Base-by-base conservation (phyloP, 2,888 invertebrate genomes). In the Agonopterix heracliana region DNA sequence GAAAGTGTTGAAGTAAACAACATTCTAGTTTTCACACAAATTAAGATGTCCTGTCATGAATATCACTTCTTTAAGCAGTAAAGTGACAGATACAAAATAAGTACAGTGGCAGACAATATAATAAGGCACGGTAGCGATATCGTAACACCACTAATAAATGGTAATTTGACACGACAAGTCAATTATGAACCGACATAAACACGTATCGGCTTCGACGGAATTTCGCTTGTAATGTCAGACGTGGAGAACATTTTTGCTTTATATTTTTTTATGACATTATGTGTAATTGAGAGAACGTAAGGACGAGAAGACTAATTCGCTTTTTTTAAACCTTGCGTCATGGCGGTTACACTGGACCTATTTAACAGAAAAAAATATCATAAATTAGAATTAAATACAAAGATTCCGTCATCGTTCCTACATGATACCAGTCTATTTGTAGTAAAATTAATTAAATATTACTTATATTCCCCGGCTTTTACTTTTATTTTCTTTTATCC, bases 161-260 rank as follows among this genome's bases (percentile, higher is more conserved):
- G 82, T 83, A 81, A 87, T 86, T 84, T 79, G 76, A 80, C 81
- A 82, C 84, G 85, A 85, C 86, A 84, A 79, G 85, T 85, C 85
- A 86, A 86, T 86, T 85, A 85, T 67, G 69, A 74, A 59, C 71
- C 69, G 73, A 83, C 83, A 78, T 81, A 84, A 84, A 81, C 78
- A 76, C 69, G 74, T 72, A 75, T 76, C 63, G 71, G 71, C 71
- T 71, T 79, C 76, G 71, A 68, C 64, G 71, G 76, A 72, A 76
- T 78, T 77, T 80, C 70, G 72, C 71, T 70, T 66, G 71, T 74
- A 74, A 74, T 72, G 63, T 51, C 71, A 75, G 74, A 74, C 68
- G 74, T 70, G 66, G 67, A 67, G 66, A 78, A 77, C 70, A 59
- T 69, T 75, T 49, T 49, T 41, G 36, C 40, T 36, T 4, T 49